Conservation (phyloP, 2,888 invertebrate species). For the Cryptosula pallasiana region DNA sequence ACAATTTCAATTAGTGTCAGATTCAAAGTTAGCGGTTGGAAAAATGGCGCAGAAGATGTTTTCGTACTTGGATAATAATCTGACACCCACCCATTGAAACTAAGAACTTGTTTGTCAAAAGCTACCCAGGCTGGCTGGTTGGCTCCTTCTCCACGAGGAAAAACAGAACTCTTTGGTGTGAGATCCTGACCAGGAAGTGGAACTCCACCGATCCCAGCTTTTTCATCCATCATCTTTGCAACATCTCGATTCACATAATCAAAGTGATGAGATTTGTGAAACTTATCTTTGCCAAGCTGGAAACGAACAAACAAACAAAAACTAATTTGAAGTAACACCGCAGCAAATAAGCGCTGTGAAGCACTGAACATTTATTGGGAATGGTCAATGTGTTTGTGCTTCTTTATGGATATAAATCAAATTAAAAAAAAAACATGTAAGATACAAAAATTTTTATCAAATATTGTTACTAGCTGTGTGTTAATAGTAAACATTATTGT, state of each 20-base stretch:
- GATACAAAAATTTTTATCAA: too few relatives aligned
- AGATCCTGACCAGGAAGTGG: slow-evolving; percentile 57
- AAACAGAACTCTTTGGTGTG: slow-evolving; percentile 64
- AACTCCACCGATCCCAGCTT: slow-evolving; percentile 61
- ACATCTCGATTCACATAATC: slow-evolving; percentile 56
- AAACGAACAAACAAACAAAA: slow-evolving; percentile 30
- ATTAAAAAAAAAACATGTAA: too few relatives aligned
- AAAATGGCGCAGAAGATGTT: too few relatives aligned
- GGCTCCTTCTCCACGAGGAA: slow-evolving; percentile 68
- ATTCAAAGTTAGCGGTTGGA: too few relatives aligned
- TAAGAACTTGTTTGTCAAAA: slow-evolving; percentile 75
- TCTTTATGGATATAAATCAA: too few relatives aligned
- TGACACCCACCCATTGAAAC: slow-evolving; percentile 28
- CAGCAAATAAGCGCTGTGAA: too few relatives aligned
- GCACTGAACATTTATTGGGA: too few relatives aligned
- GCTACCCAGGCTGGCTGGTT: slow-evolving; percentile 79
- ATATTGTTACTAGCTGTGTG: too few relatives aligned
- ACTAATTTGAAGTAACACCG: too few relatives aligned
- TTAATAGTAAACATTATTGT: too few relatives aligned
- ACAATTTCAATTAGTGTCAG: not conserved
- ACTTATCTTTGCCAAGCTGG: slow-evolving; percentile 64
- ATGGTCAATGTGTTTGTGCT: too few relatives aligned
- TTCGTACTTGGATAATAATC: slow-evolving; percentile 9
- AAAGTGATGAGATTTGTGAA: slow-evolving; percentile 63
- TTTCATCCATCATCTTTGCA: slow-evolving; percentile 61